Conservation (phyloP, 2,888 invertebrate species). For the Malthinus flaveolus region DNA sequence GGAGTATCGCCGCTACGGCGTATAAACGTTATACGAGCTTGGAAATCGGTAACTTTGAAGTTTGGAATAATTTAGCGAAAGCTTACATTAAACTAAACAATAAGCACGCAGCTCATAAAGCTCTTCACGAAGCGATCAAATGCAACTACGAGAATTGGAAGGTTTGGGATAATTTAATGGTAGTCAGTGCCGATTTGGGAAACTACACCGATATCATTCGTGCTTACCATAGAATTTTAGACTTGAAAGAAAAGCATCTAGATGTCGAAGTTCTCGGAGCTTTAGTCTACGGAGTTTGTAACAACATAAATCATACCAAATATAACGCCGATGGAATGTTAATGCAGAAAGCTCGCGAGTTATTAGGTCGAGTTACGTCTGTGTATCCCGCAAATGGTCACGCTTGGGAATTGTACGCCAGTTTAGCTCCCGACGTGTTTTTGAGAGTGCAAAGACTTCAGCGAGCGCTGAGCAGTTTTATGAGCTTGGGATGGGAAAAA, state of each 20-base stretch:
- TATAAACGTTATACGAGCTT: constrained; percentile 85
- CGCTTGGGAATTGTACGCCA: constrained; percentile 82
- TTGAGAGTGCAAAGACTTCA: constrained; percentile 73
- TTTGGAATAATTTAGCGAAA: constrained; percentile 97
- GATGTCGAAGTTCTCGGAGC: constrained; percentile 77
- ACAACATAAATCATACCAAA: constrained; percentile 66
- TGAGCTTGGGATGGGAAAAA: constrained; percentile 68
- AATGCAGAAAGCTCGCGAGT: constrained; percentile 62
- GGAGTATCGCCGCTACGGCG: constrained; percentile 81
- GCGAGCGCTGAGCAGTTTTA: constrained; percentile 72
- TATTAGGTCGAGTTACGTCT: constrained; percentile 75
- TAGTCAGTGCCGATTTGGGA: constrained; percentile 84
- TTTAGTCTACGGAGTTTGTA: constrained; percentile 69
- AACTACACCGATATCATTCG: constrained; percentile 84
- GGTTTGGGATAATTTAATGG: constrained; percentile 92
- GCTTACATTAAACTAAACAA: constrained; percentile 87
- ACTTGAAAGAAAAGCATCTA: constrained; percentile 78
- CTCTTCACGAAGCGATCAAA: constrained; percentile 85
- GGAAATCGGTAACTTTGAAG: constrained; percentile 90
- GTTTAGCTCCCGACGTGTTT: constrained; percentile 64
- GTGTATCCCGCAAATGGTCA: constrained; percentile 69
- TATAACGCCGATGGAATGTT: constrained; percentile 56
- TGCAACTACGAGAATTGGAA: constrained; percentile 95
- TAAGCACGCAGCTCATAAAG: constrained; percentile 81
- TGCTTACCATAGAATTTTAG: constrained; percentile 82